Evolutionary conservation across 37 sponge, comb jelly and placozoan species (phyloP), one percentile per base, ranked within the genome.

Genomic region (Mnemiopsis leidyi): DNA sequence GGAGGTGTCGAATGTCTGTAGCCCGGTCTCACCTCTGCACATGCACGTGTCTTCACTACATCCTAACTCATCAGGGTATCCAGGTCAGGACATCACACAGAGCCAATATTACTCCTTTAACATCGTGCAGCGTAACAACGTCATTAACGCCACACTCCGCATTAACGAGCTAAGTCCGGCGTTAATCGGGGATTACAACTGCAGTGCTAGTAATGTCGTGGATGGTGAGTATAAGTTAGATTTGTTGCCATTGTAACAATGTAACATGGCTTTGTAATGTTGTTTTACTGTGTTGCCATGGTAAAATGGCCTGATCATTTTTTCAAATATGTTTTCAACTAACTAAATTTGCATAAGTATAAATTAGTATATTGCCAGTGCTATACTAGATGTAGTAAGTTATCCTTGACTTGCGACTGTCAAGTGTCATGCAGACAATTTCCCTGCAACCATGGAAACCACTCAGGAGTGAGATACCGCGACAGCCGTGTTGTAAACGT

Each of bases 11-110:
- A n/a, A n/a, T n/a, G n/a, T n/a, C n/a, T n/a, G n/a, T n/a, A n/a
- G n/a, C n/a, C n/a, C n/a, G n/a, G n/a, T n/a, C n/a, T n/a, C n/a
- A n/a, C n/a, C n/a, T n/a, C n/a, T n/a, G n/a, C n/a, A n/a, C n/a
- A n/a, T n/a, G n/a, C n/a, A n/a, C n/a, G n/a, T n/a, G n/a, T n/a
- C n/a, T n/a, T n/a, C n/a, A n/a, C n/a, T n/a, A n/a, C n/a, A n/a
- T n/a, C n/a, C n/a, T n/a, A n/a, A 29, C 73, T 71, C 3, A 71
- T n/a, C 73, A 71, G 73, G 73, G 73, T 32, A 9, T 21, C 38
- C 82, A 79, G 82, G 82, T 36, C 82, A 79, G 82, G 82, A 79
- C 21, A 34, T 79, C 36, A 36, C 82, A 2, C 37, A 79, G 36
- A 79, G 28, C 3, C 38, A 9, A 7, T 79, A 26, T 38, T 79